Percentiles rank a stretch among this genome's conserved stretches.
phyloP scores from a whole-genome alignment of 30 jellyfish, hydroid and myxozoan genomes.

The Phacellophora camtschatica region DNA sequence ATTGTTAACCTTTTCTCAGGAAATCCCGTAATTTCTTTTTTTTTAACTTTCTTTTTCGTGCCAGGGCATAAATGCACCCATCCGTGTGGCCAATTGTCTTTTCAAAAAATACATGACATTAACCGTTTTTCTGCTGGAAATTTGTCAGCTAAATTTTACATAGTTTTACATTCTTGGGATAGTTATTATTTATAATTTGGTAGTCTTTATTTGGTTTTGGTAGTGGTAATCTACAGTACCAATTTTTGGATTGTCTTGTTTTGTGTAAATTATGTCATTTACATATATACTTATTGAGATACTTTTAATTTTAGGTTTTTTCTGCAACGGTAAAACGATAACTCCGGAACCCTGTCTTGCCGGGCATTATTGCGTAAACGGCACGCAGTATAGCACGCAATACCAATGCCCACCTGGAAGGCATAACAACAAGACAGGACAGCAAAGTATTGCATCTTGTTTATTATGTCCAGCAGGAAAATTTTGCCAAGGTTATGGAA shows the following conservation, averaged over 20 bases:
- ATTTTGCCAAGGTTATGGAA: slow-evolving; percentile 77
- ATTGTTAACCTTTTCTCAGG: too few species aligned
- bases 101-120: too few species aligned
- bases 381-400: slow-evolving; percentile 69
- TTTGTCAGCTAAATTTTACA: too few species aligned
- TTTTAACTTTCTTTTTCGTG: too few species aligned
- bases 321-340: slow-evolving; percentile 69
- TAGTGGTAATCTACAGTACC: too few species aligned
- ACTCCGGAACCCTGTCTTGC: slow-evolving; percentile 73
- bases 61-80: too few species aligned
- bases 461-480: slow-evolving; percentile 64
- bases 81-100: too few species aligned
- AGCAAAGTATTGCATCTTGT: slow-evolving; percentile 47
- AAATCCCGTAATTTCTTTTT: too few species aligned
- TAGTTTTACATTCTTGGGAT: too few species aligned
- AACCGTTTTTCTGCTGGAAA: too few species aligned
- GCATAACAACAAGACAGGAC: slow-evolving; percentile 79
- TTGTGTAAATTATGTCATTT: background rate
- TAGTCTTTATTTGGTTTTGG: too few species aligned
- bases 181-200: too few species aligned
- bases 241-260: background rate
- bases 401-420: slow-evolving; percentile 89
- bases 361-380: slow-evolving; percentile 84
- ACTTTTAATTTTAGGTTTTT: slow-evolving; percentile 66
- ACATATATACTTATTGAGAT: background rate